Evolutionary conservation across 2,888 invertebrate species (phyloP).

Genomic region (Coremacera marginata): DNA sequence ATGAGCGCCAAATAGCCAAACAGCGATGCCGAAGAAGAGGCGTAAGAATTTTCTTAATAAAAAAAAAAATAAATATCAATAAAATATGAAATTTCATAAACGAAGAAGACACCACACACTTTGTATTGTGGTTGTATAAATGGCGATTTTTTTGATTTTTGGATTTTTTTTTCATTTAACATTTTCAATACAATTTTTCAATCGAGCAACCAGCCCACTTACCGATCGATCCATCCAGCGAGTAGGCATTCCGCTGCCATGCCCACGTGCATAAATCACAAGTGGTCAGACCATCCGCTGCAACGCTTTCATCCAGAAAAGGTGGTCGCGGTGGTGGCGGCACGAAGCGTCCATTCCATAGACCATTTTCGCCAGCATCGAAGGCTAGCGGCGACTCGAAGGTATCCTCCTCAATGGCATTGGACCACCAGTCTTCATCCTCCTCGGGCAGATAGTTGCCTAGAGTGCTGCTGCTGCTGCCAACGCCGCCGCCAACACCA

Average conservation of each 20-base stretch:
- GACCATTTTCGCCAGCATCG: slow-evolving; percentile 69
- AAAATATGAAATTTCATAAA: slow-evolving; percentile 27
- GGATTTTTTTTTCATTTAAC: background rate
- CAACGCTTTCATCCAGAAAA: slow-evolving; percentile 75
- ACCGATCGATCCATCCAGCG: slow-evolving; percentile 74
- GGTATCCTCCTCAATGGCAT: slow-evolving; percentile 69
- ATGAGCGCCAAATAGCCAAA: background rate
- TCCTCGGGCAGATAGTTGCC: slow-evolving; percentile 57
- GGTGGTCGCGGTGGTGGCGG: slow-evolving; percentile 78
- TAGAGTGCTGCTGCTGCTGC: slow-evolving; percentile 45
- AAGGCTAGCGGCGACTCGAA: slow-evolving; percentile 69
- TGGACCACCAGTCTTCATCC: slow-evolving; percentile 68
- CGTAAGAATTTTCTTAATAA: background rate
- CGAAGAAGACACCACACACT: background rate
- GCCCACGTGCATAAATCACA: slow-evolving; percentile 83
- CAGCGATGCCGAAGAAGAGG: background rate
- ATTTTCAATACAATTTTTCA: slow-evolving; percentile 33
- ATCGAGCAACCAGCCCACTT: slow-evolving; percentile 58
- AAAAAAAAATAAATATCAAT: background rate
- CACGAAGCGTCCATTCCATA: slow-evolving; percentile 72
- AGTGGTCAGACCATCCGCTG: slow-evolving; percentile 78
- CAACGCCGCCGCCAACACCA: slow-evolving; percentile 30
- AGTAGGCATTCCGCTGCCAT: slow-evolving; percentile 74
- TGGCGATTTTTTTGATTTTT: background rate
- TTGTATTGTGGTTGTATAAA: background rate